Evolutionary conservation across 2,888 invertebrate genomes (phyloP).

Genomic region (Dastarcus helophoroides): DNA sequence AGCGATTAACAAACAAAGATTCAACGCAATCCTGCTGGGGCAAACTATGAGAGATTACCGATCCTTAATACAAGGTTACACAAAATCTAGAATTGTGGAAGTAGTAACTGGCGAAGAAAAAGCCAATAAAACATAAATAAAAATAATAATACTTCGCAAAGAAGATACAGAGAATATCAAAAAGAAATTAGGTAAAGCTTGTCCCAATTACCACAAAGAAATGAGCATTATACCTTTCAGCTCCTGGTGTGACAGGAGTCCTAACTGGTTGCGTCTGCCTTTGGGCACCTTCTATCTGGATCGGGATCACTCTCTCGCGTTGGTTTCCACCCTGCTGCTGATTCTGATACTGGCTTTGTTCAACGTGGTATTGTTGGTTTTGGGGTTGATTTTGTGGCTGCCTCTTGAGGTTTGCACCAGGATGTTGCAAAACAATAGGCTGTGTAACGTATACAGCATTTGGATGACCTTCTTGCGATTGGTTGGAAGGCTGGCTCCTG

Average conservation of each 20-base stretch:
- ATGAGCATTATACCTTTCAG: conserved; percentile 17
- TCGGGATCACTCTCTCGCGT: conserved; percentile 48
- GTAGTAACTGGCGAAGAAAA: too few species aligned
- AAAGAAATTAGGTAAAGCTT: conserved; percentile 3
- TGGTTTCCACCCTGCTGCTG: conserved; percentile 23
- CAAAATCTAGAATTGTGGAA: not conserved
- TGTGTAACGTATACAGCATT: conserved; percentile 30
- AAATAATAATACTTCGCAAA: too few species aligned
- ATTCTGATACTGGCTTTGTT: conserved; percentile 23
- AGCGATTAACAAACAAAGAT: too few species aligned
- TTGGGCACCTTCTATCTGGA: conserved; percentile 48
- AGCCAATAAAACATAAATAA: too few species aligned
- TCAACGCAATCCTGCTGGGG: too few species aligned
- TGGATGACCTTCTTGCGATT: conserved; percentile 11
- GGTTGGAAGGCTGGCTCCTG: conserved; percentile 1
- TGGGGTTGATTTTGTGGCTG: conserved; percentile 20
- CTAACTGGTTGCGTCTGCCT: conserved; percentile 5
- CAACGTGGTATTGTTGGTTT: conserved; percentile 23
- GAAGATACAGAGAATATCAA: too few species aligned
- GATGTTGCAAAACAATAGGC: conserved; percentile 29
- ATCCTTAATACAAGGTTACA: too few species aligned
- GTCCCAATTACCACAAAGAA: not conserved
- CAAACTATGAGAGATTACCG: too few species aligned
- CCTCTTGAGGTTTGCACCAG: conserved; percentile 20
- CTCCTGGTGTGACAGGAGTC: conserved; percentile 19